phyloP scores from a whole-genome alignment of 2,888 invertebrate genomes.

The Eupeodes luniger region DNA sequence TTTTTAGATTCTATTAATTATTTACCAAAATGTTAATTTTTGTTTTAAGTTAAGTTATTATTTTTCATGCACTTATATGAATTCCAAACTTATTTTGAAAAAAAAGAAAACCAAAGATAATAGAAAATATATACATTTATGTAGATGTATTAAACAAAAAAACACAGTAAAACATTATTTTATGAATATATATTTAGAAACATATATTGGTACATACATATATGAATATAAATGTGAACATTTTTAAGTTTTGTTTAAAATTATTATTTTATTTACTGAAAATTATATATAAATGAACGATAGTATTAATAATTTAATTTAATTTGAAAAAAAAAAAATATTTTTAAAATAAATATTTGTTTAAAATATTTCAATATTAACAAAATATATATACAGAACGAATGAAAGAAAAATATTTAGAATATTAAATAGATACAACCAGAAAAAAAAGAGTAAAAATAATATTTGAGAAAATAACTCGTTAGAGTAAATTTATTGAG shows the following conservation, averaged over 20 bases:
- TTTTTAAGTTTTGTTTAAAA: constrained; percentile 40
- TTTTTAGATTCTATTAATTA: constrained; percentile 25
- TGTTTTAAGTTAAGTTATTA: constrained; percentile 24
- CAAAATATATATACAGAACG: constrained; percentile 56
- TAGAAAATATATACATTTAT: constrained; percentile 49
- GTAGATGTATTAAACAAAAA: constrained; percentile 64
- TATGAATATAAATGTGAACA: constrained; percentile 68
- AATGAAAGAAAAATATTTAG: constrained; percentile 54
- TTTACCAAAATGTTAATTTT: constrained; percentile 21
- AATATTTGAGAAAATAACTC: constrained; percentile 63
- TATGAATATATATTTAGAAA: constrained; percentile 55
- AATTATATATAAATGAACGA: constrained; percentile 68
- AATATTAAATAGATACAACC: constrained; percentile 49
- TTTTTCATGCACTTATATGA: constrained; percentile 68
- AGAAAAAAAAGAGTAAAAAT: constrained; percentile 45
- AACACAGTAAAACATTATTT: constrained; percentile 47
- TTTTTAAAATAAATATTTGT: constrained; percentile 67
- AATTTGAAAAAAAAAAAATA: constrained; percentile 36
- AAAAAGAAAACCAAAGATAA: constrained; percentile 39
- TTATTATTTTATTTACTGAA: constrained; percentile 64
- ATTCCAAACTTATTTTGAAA: constrained; percentile 66
- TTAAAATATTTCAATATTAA: constrained; percentile 72
- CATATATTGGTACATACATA: constrained; percentile 12
- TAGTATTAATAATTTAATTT: constrained; percentile 72
- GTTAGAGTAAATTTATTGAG: constrained; percentile 71